phyloP scores from a whole-genome alignment of 64 coral and sea anemone species.

The Montipora foliosa region DNA sequence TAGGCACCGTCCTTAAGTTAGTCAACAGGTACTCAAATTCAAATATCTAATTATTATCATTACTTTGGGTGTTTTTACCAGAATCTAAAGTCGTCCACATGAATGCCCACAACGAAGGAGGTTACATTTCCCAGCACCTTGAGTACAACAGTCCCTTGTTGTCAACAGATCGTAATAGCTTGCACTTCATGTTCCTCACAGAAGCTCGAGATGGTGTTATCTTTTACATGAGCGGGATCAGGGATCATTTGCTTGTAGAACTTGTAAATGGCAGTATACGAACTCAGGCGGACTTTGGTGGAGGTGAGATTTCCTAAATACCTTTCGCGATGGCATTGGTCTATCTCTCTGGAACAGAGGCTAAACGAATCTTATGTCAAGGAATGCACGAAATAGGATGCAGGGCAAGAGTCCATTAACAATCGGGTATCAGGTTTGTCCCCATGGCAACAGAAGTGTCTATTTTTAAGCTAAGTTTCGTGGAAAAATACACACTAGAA shows the following conservation, averaged over 20 bases:
- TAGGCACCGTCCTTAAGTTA: too few species aligned
- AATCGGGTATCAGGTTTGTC: too few species aligned
- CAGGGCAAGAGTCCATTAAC: too few species aligned
- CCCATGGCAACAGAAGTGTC: too few species aligned
- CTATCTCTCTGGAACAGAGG: too few species aligned
- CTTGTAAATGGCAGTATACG: slow-evolving; percentile 64
- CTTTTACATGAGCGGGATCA: slow-evolving; percentile 51
- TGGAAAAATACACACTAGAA: too few species aligned
- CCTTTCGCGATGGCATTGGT: neutral
- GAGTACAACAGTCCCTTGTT: neutral
- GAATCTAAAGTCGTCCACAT: neutral
- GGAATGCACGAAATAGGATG: too few species aligned
- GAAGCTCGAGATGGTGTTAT: slow-evolving; percentile 45
- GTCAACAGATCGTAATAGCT: slow-evolving; percentile 42
- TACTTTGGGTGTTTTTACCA: neutral
- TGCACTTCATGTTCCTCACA: slow-evolving; percentile 77
- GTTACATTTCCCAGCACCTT: slow-evolving; percentile 30
- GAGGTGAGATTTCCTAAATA: slow-evolving; percentile 45
- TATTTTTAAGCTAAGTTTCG: too few species aligned
- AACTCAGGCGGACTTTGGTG: slow-evolving; percentile 65
- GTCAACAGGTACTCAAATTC: too few species aligned
- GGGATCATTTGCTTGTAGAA: slow-evolving; percentile 76
- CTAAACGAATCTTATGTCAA: too few species aligned
- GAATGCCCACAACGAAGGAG: neutral
- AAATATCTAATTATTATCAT: too few species aligned